Conservation (phyloP, 2,113 vertebrate genomes). For the Balaenoptera acutorostrata region DNA sequence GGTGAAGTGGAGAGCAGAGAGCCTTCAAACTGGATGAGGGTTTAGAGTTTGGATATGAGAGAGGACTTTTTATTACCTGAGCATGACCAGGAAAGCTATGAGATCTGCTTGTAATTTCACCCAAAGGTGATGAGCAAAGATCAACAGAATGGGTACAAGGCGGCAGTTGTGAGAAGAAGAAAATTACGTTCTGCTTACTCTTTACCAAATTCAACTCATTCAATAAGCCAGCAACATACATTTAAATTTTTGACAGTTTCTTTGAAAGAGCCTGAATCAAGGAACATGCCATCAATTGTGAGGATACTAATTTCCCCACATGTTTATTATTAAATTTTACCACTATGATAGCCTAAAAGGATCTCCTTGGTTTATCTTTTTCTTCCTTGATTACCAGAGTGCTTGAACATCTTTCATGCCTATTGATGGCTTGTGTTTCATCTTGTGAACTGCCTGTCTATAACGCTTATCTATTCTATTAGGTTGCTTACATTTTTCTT, state of each 20-base stretch:
- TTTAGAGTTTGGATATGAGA: background rate
- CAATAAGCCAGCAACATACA: background rate
- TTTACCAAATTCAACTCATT: background rate
- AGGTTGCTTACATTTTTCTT: background rate
- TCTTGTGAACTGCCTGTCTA: background rate
- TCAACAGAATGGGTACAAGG: background rate
- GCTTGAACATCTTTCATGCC: background rate
- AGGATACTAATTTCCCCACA: background rate
- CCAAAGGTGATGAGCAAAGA: background rate
- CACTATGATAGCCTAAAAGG: background rate
- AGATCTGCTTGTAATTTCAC: background rate
- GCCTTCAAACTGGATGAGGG: background rate
- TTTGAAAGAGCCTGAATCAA: background rate
- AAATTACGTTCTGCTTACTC: background rate
- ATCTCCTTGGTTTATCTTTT: background rate
- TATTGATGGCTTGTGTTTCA: background rate
- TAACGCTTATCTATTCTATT: background rate
- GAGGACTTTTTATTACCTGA: background rate
- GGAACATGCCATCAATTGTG: background rate
- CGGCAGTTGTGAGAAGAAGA: background rate
- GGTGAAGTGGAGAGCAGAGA: background rate
- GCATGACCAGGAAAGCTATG: background rate
- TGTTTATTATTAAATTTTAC: background rate
- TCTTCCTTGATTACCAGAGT: background rate
- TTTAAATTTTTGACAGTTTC: background rate